These are phyloP conservation scores for Andrena bucephala DNA, from an alignment of 2,888 invertebrate species.

Conservation along the genomic window DNA sequence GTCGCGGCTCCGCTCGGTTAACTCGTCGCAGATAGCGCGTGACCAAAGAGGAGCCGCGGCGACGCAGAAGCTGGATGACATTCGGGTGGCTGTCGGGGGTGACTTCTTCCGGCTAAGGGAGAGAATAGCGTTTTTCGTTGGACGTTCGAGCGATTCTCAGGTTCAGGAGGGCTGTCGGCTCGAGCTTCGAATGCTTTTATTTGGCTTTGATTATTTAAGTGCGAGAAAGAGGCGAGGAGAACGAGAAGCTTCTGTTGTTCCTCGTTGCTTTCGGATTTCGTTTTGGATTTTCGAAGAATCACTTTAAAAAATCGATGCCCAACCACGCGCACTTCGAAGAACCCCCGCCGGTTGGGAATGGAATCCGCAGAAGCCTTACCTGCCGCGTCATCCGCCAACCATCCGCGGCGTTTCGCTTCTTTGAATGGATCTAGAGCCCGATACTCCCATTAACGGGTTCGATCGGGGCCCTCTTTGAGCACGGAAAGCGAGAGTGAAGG, in stretches of 20 bases:
- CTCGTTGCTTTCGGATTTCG: too few relatives aligned
- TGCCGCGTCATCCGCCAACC: conserved; percentile 61
- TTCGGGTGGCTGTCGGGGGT: background rate
- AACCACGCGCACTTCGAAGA: background rate
- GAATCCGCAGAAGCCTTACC: conserved; percentile 1
- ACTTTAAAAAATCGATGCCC: too few relatives aligned
- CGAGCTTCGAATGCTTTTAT: too few relatives aligned
- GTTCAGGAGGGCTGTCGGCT: background rate
- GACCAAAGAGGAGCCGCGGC: conserved; percentile 11
- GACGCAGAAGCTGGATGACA: conserved; percentile 15
- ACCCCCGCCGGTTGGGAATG: background rate
- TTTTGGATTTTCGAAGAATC: too few relatives aligned
- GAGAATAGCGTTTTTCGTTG: background rate
- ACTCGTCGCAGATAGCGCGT: conserved; percentile 27
- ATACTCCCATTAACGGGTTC: conserved; percentile 71
- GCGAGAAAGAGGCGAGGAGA: too few relatives aligned
- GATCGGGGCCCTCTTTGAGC: conserved; percentile 61
- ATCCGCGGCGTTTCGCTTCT: conserved; percentile 35
- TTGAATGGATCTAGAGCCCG: conserved; percentile 67
- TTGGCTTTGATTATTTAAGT: too few relatives aligned
- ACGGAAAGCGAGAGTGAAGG: conserved; percentile 51
- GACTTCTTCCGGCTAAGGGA: conserved; percentile 12
- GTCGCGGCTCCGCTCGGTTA: conserved; percentile 10
- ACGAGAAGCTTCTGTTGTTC: too few relatives aligned
- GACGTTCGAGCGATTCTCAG: background rate